These are phyloP conservation scores for Astreopora myriophthalma DNA, from an alignment of 64 coral and sea anemone species.

Conservation along the genomic window DNA sequence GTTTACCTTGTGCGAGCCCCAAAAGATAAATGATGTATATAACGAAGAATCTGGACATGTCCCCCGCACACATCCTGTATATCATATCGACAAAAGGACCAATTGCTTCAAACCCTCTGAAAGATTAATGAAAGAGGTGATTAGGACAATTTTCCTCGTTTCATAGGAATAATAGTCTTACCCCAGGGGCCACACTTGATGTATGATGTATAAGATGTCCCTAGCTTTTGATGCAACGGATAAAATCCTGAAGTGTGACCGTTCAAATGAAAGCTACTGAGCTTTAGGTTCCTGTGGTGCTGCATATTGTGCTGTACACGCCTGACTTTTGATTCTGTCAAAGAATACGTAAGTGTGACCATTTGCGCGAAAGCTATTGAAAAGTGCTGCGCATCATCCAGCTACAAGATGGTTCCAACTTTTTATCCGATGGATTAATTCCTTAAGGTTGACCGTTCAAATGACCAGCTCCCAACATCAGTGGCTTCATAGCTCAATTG, in stretches of 20 bases:
- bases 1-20: slow-evolving; percentile 78
- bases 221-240: background rate
- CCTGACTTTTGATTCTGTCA: no score
- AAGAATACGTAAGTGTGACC: no score
- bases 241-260: background rate
- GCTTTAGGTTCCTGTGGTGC: background rate
- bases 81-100: slow-evolving; percentile 93
- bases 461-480: no score
- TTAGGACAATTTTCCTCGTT: background rate
- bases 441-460: no score
- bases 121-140: background rate
- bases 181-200: no score
- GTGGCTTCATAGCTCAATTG: no score
- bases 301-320: no score
- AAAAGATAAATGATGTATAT: slow-evolving; percentile 82
- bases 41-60: slow-evolving; percentile 86
- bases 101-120: slow-evolving; percentile 82
- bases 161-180: background rate
- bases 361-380: no score
- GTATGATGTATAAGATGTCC: background rate
- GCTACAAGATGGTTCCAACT: no score
- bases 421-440: no score
- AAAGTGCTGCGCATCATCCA: no score
- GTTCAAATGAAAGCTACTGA: background rate
- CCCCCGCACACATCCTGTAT: slow-evolving; percentile 88